Evolutionary conservation across 2,113 vertebrate species (phyloP).

Genomic region (Oxygymnocypris stewartii): DNA sequence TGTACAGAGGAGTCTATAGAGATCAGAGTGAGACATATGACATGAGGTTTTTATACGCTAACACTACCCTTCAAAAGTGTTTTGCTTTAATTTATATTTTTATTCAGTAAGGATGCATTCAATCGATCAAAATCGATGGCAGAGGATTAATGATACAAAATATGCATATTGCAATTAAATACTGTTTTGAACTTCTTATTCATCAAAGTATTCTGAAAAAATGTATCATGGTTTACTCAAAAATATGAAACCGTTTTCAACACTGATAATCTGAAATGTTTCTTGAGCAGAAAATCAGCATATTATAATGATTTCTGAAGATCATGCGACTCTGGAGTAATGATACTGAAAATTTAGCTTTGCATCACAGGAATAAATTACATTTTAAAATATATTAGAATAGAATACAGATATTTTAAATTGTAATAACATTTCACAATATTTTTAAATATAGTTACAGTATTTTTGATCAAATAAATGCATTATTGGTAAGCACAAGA

Average conservation of each 20-base stretch:
- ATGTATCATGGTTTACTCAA: neutral
- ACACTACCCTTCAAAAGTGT: neutral
- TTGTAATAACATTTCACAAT: neutral
- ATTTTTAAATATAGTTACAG: neutral
- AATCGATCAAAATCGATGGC: neutral
- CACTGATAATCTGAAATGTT: neutral
- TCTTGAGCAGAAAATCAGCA: neutral
- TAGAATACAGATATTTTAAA: neutral
- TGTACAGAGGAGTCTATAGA: constrained; percentile 82
- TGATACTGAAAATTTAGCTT: neutral
- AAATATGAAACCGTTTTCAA: neutral
- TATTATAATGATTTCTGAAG: neutral
- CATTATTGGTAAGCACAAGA: neutral
- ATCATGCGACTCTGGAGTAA: neutral
- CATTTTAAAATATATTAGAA: neutral
- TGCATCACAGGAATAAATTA: neutral
- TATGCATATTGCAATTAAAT: neutral
- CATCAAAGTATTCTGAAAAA: neutral
- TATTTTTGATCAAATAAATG: neutral
- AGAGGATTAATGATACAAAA: neutral
- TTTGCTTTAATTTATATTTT: neutral
- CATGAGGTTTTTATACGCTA: neutral
- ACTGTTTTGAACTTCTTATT: neutral
- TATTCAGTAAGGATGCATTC: neutral
- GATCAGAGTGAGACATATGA: neutral